phyloP scores from a whole-genome alignment of 2,113 vertebrate genomes.

The Indri indri region DNA sequence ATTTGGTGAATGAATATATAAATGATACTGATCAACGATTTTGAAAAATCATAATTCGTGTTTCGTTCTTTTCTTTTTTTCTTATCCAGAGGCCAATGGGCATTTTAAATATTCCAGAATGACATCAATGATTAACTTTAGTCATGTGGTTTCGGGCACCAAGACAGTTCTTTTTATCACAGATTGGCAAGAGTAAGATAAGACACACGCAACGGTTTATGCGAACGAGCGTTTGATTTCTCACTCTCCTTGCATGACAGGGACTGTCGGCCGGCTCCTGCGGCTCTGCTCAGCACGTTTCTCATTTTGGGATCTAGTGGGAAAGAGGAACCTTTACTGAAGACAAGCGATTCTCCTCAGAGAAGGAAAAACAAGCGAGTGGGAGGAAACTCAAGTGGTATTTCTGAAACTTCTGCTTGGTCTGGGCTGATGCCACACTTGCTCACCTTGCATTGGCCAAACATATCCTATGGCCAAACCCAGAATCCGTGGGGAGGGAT shows the following conservation, averaged over 20 bases:
- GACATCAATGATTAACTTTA: neutral
- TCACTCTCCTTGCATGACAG: rapidly evolving
- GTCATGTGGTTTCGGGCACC: neutral
- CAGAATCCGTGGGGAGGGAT: neutral
- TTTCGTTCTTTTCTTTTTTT: neutral
- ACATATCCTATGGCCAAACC: neutral
- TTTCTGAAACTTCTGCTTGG: neutral
- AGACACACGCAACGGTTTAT: neutral
- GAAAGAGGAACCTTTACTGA: neutral
- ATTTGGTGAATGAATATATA: neutral
- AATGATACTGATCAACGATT: neutral
- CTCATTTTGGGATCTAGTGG: neutral
- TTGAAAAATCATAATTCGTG: neutral
- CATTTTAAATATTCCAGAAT: neutral
- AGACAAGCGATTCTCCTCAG: neutral
- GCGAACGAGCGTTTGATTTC: too few relatives aligned
- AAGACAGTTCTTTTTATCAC: neutral
- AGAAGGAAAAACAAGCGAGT: neutral
- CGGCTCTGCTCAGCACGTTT: neutral
- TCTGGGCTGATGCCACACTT: neutral
- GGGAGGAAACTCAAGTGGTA: neutral
- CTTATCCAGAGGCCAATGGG: neutral
- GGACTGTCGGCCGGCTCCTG: rapidly evolving
- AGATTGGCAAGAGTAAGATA: too few relatives aligned
- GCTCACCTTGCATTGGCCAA: neutral